phyloP scores from a whole-genome alignment of 2,113 vertebrate genomes.

The Micronycteris hirsuta region DNA sequence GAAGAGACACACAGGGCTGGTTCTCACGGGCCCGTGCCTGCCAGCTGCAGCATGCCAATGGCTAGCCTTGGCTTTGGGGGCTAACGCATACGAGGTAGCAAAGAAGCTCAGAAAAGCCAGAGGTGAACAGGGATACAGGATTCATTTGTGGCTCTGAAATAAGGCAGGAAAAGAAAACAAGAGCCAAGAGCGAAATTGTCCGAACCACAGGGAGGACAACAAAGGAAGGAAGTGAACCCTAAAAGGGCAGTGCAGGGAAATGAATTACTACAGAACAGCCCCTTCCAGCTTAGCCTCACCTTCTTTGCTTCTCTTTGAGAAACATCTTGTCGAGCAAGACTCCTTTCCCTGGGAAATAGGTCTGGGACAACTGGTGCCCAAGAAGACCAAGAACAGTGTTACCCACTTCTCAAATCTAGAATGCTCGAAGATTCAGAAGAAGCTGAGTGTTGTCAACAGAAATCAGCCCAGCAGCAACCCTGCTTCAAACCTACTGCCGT shows the following conservation, averaged over 20 bases:
- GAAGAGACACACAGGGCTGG: background rate
- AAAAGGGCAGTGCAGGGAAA: background rate
- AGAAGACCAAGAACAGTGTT: background rate
- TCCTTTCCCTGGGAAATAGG: background rate
- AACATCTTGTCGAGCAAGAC: background rate
- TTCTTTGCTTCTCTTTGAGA: background rate
- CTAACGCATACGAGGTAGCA: background rate
- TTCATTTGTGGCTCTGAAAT: background rate
- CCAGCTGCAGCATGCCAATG: background rate
- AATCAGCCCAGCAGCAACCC: background rate
- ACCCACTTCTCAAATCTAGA: background rate
- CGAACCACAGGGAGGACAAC: background rate
- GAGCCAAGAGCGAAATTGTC: background rate
- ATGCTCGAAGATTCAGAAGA: background rate
- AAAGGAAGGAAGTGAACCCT: background rate
- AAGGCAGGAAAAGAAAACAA: background rate
- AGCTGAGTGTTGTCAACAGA: background rate
- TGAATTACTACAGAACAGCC: background rate
- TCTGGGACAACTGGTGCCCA: background rate
- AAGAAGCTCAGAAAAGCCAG: background rate
- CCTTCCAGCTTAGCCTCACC: background rate
- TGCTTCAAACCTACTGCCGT: background rate
- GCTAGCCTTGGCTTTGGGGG: background rate
- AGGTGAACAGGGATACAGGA: background rate
- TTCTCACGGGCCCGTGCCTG: background rate